Evolutionary conservation across 2,888 invertebrate species (phyloP), one percentile per base, ranked within the genome.

Genomic region (Agonopterix alstromeriana): DNA sequence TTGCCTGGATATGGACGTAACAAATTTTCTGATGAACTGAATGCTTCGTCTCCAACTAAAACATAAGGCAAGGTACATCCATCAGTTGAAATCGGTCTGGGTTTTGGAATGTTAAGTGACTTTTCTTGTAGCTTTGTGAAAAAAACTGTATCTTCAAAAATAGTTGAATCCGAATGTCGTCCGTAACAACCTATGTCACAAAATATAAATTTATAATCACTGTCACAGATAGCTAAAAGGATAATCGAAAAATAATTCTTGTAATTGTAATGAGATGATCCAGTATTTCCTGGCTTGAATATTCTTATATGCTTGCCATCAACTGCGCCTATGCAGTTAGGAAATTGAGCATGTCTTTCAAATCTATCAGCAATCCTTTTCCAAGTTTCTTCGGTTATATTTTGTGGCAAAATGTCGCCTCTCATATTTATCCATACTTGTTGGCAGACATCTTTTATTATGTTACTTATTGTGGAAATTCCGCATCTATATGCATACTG

Each of bases 301-400:
- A 55, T 50, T 49, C 50, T 46, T 48, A 49, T 54, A 47, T 54
- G 52, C 45, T 55, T 53, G 8, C 52, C 46, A 47, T 54, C 54
- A 45, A 54, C 36, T 43, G 54, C 51, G 43, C 54, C 49, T 36
- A 54, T 48, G 51, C 55, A 55, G 43, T 52, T 52, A 46, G 53
- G 52, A 51, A 53, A 53, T 42, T 54, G 42, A 42, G 50, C 47
- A 12, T 49, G 46, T 48, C 40, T 44, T 48, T 48, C 17, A 53
- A 53, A 56, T 45, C 44, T 46, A 38, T 52, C 40, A 38, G 48
- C 40, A 46, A 53, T 53, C n/a, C 43, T 48, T 52, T 52, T 50
- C 48, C 49, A 53, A 45, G 36, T 43, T 44, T 55, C 53, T 55
- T 49, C 45, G 9, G 49, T 51, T 53, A 45, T 46, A 36, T 36